phyloP scores from a whole-genome alignment of 1,140 invertebrate genomes.

The Parapsyche elsis region DNA sequence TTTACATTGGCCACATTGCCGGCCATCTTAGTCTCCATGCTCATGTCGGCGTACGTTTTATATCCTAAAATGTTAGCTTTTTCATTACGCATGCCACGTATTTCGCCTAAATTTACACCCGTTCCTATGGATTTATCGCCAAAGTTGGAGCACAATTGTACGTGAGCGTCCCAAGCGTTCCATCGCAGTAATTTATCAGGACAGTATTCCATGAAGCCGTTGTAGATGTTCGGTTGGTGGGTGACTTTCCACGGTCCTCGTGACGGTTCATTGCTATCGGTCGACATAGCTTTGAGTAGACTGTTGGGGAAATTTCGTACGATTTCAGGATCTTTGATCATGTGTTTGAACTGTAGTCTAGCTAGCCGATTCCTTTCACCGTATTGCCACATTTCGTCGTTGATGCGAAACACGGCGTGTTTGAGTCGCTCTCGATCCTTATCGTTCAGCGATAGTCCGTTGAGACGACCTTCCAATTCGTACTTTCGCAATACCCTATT shows the following conservation, averaged over 20 bases:
- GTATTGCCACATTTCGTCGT: conserved; percentile 70
- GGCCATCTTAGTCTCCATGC: conserved; percentile 96
- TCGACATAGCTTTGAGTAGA: conserved; percentile 75
- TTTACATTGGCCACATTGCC: conserved; percentile 82
- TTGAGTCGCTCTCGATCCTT: conserved; percentile 65
- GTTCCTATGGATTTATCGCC: conserved; percentile 76
- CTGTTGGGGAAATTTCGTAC: conserved; percentile 80
- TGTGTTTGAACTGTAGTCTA: conserved; percentile 74
- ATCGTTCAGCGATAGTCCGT: conserved; percentile 73
- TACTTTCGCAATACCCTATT: conserved; percentile 81
- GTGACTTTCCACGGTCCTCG: conserved; percentile 84
- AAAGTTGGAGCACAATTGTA: conserved; percentile 75
- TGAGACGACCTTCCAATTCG: conserved; percentile 82
- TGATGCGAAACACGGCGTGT: conserved; percentile 64
- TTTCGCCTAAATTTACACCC: conserved; percentile 80
- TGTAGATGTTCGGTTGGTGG: conserved; percentile 76
- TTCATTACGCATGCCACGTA: conserved; percentile 74
- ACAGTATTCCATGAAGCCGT: conserved; percentile 85
- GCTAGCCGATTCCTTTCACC: conserved; percentile 72
- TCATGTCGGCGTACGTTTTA: conserved; percentile 83
- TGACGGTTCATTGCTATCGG: conserved; percentile 70
- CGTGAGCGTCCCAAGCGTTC: conserved; percentile 85
- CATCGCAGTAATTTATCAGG: conserved; percentile 79
- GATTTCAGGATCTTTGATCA: conserved; percentile 73
- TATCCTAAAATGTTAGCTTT: conserved; percentile 85